Base-by-base conservation (phyloP, 2,113 vertebrate species). In the Nannospalax galili region DNA sequence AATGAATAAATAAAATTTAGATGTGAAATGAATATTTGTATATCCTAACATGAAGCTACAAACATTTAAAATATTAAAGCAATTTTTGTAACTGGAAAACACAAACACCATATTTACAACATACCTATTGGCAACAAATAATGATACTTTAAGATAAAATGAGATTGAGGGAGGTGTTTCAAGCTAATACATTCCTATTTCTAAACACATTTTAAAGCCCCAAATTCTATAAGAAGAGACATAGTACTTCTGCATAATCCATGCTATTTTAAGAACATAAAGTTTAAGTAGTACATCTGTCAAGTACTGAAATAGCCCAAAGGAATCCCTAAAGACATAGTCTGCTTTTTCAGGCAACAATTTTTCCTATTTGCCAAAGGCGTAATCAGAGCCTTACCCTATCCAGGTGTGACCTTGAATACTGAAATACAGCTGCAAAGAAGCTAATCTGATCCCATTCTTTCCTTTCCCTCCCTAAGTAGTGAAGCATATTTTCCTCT, bases 401-500 rank as follows among this genome's bases (percentile, higher is more conserved):
- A 77, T 82, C 84, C 96, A 98, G 95, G 95, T 98, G 97, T 96
- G 96, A 94, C 95, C 97, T 84, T 90, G 80, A 97, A 84, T 62
- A 81, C 78, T 40, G 60, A 96, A 96, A 70, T 92, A 78, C 95
- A 96, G 96, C 97, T 98, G 97, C 94, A 96, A 80, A 87, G 95
- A 96, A 96, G 64, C 92, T 75, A 58, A 78, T 92, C 58, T 81
- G 75, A 73, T 60, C 80, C 79, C 89, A 5, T 65, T 37, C 65
- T 78, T 95, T 96, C 94, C 77, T 94, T 95, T 92, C 74, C 84
- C 77, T 92, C 52, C 87, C 80, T 94, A 75, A 97, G 80, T 69
- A 96, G 72, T 77, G 15, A 79, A 96, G 79, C 37, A 96, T 96
- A 96, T 97, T 95, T 97, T 97, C 74, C 90, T 96, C 93, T 97